Percentiles rank a stretch among this genome's conserved stretches.
Evolutionary conservation across 2,888 invertebrate species (phyloP).

Genomic region (Myopa tessellatipennis): DNA sequence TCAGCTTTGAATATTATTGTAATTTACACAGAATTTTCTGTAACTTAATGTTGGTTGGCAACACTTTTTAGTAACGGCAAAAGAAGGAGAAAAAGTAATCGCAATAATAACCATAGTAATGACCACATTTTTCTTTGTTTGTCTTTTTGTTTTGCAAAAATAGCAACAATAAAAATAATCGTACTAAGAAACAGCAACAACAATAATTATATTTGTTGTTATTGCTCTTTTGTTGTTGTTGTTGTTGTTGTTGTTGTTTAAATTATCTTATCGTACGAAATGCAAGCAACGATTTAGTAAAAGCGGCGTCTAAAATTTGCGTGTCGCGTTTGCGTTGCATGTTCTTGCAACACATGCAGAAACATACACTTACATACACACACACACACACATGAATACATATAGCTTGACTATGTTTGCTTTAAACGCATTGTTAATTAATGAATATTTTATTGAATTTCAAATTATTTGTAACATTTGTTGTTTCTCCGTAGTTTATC

Average conservation of each 20-base stretch:
- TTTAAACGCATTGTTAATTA: conserved; percentile 28
- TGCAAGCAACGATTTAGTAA: neutral
- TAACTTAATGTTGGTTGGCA: neutral
- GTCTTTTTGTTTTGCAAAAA: neutral
- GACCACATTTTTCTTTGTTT: neutral
- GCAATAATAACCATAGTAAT: neutral
- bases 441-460: conserved; percentile 37
- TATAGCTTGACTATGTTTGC: neutral
- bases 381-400: neutral
- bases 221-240: conserved; percentile 5
- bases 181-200: neutral
- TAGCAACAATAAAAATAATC: neutral
- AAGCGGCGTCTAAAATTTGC: neutral
- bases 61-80: neutral
- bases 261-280: conserved; percentile 21
- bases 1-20: neutral
- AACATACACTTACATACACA: conserved; percentile 4
- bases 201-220: conserved; percentile 25
- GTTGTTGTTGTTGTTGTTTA: conserved; percentile 7
- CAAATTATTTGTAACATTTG: conserved; percentile 25
- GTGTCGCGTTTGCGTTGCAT: conserved; percentile 2
- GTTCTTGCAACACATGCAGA: conserved; percentile 13
- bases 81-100: no score
- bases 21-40: neutral
- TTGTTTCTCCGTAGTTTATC: neutral